A percentile compares a stretch with the other conserved stretches of the same genome.
Evolutionary conservation across 1,140 invertebrate species (phyloP).

Genomic region (Musca domestica): DNA sequence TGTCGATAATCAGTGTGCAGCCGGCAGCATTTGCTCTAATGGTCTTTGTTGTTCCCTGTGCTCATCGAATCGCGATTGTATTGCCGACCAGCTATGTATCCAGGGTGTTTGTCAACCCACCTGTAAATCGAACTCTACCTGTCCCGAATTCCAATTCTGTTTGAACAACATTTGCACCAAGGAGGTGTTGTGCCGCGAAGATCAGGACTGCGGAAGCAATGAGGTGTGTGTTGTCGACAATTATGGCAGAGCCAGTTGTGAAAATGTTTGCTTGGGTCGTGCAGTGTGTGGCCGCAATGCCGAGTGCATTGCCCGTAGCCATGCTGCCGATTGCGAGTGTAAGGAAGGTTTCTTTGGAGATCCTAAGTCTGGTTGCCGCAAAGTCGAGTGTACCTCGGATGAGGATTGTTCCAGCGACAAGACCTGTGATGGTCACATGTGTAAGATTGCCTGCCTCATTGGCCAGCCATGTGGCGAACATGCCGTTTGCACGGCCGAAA

Average conservation of each 20-base stretch:
- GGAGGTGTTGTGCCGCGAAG: slow-evolving; percentile 69
- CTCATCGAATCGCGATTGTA: slow-evolving; percentile 73
- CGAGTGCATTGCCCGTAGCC: slow-evolving; percentile 68
- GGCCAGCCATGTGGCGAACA: slow-evolving; percentile 80
- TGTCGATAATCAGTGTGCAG: slow-evolving; percentile 72
- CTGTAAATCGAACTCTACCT: slow-evolving; percentile 72
- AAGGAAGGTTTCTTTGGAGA: slow-evolving; percentile 76
- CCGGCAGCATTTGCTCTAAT: slow-evolving; percentile 75
- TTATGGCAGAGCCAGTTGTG: slow-evolving; percentile 70
- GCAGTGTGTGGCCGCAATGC: slow-evolving; percentile 79
- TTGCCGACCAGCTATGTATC: slow-evolving; percentile 77
- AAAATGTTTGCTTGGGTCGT: slow-evolving; percentile 65
- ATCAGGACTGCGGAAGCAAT: slow-evolving; percentile 68
- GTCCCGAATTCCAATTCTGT: slow-evolving; percentile 79
- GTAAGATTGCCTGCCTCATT: slow-evolving; percentile 79
- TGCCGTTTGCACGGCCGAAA: slow-evolving; percentile 77
- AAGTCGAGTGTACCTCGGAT: slow-evolving; percentile 71
- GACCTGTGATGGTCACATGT: slow-evolving; percentile 74
- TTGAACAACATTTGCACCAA: slow-evolving; percentile 78
- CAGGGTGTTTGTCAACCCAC: slow-evolving; percentile 76
- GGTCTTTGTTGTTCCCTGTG: slow-evolving; percentile 78
- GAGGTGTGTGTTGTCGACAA: slow-evolving; percentile 69
- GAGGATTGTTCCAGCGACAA: slow-evolving; percentile 78
- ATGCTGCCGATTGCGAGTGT: slow-evolving; percentile 73
- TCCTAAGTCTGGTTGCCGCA: slow-evolving; percentile 72